Evolutionary conservation across 2,113 vertebrate species (phyloP), one percentile per base, ranked within the genome.

Genomic region (Tichodroma muraria): DNA sequence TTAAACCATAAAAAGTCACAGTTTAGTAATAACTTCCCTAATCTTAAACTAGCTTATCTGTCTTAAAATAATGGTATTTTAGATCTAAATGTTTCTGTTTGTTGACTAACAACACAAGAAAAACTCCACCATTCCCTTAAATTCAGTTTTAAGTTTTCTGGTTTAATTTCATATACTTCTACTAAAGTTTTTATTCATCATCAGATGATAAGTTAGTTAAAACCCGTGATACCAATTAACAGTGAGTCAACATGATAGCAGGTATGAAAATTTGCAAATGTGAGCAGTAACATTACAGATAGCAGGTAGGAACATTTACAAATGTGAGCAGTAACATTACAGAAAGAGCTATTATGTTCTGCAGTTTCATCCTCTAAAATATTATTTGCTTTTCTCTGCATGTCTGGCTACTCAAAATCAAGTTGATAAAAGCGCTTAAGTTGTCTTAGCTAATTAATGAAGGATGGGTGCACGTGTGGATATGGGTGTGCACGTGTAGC

Each of bases 401-500:
- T 4, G 2, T 57, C 37, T 85, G 47, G 15, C 15, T 83, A 75
- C 68, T 60, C 75, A 71, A 63, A 80, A 70, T 54, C 57, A 25
- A 8, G 20, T 56, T 42, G 44, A 57, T 38, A 60, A 71, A 90
- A 60, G 66, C n/a, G 40, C 16, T 77, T 22, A 52, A 68, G 23
- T 33, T 72, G n/a, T 40, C 23, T 68, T 65, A 56, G 20, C 22
- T 77, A 70, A 56, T 60, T 77, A 56, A 27, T 3, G 45, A 30
- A 66, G 35, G 60, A 53, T 33, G 40, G 45, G 15, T 22, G 40
- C 30, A 7, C 3, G 23, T 9, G 15, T 33, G 45, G 27, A 6
- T 15, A 23, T 0, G 4, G 66, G 7, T 2, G 19, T 28, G 78
- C 65, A 73, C 2, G 0, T 79, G 66, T 10, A 78, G 52, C 15